phyloP scores from a whole-genome alignment of 1,140 invertebrate genomes.

The Drosophila bifasciata region DNA sequence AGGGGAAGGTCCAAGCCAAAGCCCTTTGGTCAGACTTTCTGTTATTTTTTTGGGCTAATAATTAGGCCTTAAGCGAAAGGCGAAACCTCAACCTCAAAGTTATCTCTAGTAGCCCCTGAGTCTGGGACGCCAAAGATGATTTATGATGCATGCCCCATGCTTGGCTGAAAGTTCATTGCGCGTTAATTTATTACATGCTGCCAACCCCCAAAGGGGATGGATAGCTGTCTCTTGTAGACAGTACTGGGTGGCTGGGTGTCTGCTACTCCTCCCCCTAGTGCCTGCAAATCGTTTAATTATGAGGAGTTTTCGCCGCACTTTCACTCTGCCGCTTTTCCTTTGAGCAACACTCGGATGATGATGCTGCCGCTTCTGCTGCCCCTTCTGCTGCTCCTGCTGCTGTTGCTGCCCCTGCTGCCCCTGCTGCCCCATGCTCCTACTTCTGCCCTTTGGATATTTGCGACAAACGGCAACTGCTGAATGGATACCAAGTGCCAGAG shows the following conservation, averaged over 20 bases:
- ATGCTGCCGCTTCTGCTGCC: constrained; percentile 13
- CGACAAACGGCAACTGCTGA: constrained; percentile 67
- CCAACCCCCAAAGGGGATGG: background rate
- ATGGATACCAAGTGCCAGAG: background rate
- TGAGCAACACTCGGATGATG: constrained; percentile 57
- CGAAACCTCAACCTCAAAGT: constrained; percentile 13
- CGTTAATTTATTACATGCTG: constrained; percentile 63
- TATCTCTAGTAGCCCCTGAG: constrained; percentile 26
- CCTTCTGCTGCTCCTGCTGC: constrained; percentile 23
- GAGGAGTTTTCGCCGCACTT: constrained; percentile 10
- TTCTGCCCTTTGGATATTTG: constrained; percentile 46
- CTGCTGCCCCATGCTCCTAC: constrained; percentile 22
- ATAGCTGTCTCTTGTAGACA: background rate
- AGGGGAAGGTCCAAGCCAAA: background rate
- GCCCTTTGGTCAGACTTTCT: constrained; percentile 18
- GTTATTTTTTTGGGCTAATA: constrained; percentile 56
- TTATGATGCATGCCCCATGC: constrained; percentile 54
- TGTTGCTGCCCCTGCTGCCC: too few species aligned
- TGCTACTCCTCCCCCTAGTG: background rate
- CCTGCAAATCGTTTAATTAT: constrained; percentile 46
- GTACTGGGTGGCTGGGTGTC: background rate
- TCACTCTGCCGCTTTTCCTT: background rate
- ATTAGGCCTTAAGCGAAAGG: constrained; percentile 51
- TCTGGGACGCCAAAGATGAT: constrained; percentile 72
- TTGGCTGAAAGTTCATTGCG: constrained; percentile 47